Evolutionary conservation across 2,797 vertebrate genomes (phyloP).

Genomic region (Vultur gryphus): DNA sequence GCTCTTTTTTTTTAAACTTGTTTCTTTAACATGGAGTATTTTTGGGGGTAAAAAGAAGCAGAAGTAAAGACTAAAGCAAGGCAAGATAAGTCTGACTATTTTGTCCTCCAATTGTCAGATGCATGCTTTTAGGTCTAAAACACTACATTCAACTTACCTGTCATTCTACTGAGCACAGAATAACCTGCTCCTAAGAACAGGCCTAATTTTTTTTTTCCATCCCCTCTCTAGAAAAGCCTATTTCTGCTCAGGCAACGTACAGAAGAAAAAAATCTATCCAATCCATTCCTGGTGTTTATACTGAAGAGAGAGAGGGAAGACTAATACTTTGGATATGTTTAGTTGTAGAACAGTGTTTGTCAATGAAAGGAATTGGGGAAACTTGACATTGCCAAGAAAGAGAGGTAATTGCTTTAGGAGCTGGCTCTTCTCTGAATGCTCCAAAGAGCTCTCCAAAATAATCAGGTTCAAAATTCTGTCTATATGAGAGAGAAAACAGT

Average conservation of each 20-base stretch:
- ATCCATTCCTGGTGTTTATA: background rate
- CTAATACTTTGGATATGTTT: background rate
- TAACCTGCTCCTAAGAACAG: background rate
- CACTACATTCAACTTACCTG: background rate
- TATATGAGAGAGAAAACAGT: background rate
- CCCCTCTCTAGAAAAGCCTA: background rate
- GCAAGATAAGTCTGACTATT: background rate
- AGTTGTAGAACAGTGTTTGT: background rate
- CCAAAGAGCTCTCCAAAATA: background rate
- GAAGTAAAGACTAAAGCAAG: background rate
- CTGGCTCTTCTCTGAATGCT: background rate
- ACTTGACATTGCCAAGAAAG: background rate
- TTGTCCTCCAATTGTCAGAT: background rate
- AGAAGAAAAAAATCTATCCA: background rate
- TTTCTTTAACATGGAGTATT: background rate
- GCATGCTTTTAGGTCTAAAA: background rate
- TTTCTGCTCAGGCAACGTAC: background rate
- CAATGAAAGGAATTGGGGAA: background rate
- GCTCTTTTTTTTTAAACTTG: background rate
- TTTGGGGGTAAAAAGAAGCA: background rate
- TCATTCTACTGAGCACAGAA: background rate
- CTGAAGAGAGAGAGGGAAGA: background rate
- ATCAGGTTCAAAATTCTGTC: background rate
- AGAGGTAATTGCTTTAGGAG: background rate
- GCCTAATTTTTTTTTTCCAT: background rate